Evolutionary conservation across 2,113 vertebrate species (phyloP), one percentile per base, ranked within the genome.

Genomic region (Fregata magnificens): DNA sequence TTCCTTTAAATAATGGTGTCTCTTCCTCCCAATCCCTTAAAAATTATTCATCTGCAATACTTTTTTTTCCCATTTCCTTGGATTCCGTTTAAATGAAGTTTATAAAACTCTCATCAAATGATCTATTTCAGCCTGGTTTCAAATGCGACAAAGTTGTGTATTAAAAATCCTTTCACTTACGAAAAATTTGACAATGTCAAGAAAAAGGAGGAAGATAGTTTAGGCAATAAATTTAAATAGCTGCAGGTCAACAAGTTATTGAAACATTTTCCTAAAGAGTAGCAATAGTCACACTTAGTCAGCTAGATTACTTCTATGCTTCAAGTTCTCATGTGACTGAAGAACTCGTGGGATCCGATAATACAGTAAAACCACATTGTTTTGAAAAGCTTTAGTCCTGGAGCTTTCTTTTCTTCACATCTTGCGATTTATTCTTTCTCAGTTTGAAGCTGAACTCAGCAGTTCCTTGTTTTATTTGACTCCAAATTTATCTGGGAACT

Each of bases 1-100:
- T 87, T 89, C 73, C 72, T 92, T 90, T 96, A 92, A 44, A 87
- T 90, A 97, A 94, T 80, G 58, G 73, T 91, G 47, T 71, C 40
- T 93, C 59, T 90, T 95, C 79, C 25, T 81, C 70, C 59, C 61
- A 92, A 52, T 82, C 70, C 70, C 65, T 93, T 85, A 86, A 76
- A 97, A 94, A 65, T 61, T 87, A 92, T 84, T 95, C 50, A 58
- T 65, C 58, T 78, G 38, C 42, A 90, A 80, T 67, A 82, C 11
- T 32, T 63, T 80, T 56, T 91, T 36, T 21, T 14, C 25, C 24
- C 55, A 49, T 62, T 94, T 93, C 58, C 50, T 70, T 80, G 21
- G 24, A 88, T 87, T 93, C 36, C 16, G 18, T 44, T 94, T 82
- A 88, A 91, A 85, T 65, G 4, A 85, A 95, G 38, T 78, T 94